Conservation (phyloP, 1,140 invertebrate genomes). For the Argopecten irradians region DNA sequence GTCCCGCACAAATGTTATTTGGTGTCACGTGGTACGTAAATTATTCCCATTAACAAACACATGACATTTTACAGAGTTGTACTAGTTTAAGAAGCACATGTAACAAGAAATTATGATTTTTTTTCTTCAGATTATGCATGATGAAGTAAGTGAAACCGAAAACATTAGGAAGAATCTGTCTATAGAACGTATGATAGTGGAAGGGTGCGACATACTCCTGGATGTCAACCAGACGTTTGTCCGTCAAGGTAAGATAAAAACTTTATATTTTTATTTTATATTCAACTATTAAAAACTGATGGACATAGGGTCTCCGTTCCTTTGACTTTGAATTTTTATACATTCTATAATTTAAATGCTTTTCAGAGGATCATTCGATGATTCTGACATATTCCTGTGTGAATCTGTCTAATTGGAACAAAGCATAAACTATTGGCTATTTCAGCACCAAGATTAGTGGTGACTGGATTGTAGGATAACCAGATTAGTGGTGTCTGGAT, state of each 20-base stretch:
- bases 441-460: neutral
- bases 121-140: constrained; percentile 76
- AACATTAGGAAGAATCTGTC: constrained; percentile 95
- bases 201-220: constrained; percentile 94
- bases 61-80: neutral
- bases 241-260: constrained; percentile 73
- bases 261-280: neutral
- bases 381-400: too few relatives aligned
- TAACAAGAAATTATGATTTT: neutral
- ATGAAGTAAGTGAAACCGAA: constrained; percentile 92
- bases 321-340: too few relatives aligned
- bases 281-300: neutral
- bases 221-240: constrained; percentile 93
- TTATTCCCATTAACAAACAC: too few relatives aligned
- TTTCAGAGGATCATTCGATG: too few relatives aligned
- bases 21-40: too few relatives aligned
- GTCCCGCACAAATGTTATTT: too few relatives aligned
- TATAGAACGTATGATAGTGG: constrained; percentile 95
- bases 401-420: too few relatives aligned
- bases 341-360: too few relatives aligned
- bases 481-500: too few relatives aligned
- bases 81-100: neutral
- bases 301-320: too few relatives aligned
- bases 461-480: neutral
- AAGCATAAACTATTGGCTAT: too few relatives aligned